A percentile compares a stretch with the other conserved stretches of the same genome.
Evolutionary conservation across 2,113 vertebrate species (phyloP).

Genomic region (Camelus dromedarius): DNA sequence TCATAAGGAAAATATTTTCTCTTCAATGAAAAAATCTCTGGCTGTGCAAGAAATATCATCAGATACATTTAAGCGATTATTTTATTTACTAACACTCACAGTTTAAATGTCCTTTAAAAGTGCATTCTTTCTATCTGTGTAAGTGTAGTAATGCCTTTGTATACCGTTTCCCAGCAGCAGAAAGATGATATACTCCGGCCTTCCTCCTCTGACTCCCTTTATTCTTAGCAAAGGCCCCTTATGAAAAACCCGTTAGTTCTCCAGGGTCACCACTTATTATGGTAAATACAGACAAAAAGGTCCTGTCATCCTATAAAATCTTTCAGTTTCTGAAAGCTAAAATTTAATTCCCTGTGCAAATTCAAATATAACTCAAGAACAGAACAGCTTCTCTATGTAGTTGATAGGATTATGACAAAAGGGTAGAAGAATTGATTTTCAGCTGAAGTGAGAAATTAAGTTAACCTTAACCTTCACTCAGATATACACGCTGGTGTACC

Average conservation of each 20-base stretch:
- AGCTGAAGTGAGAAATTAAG: constrained; percentile 86
- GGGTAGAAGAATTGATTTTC: constrained; percentile 86
- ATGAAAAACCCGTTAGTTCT: constrained; percentile 40
- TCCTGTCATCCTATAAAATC: constrained; percentile 63
- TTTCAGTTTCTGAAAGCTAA: constrained; percentile 77
- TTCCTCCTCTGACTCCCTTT: constrained; percentile 59
- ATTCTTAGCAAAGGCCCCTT: constrained; percentile 23
- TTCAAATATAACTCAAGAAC: constrained; percentile 81
- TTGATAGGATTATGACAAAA: constrained; percentile 86
- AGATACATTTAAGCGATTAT: background rate
- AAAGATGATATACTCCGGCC: background rate
- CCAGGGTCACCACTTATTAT: constrained; percentile 70
- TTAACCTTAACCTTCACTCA: constrained; percentile 86
- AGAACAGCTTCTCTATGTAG: constrained; percentile 78
- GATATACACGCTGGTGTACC: constrained; percentile 74
- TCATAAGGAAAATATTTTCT: constrained; percentile 37
- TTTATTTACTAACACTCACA: constrained; percentile 27
- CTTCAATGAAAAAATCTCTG: constrained; percentile 6
- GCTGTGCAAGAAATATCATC: background rate
- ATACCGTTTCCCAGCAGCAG: background rate
- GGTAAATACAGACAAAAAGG: constrained; percentile 61
- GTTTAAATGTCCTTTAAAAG: constrained; percentile 32
- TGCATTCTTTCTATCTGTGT: constrained; percentile 3
- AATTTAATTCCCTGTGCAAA: constrained; percentile 83
- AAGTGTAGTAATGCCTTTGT: background rate